Evolutionary conservation across 2,888 invertebrate genomes (phyloP).

Genomic region (Nymphalis urticae): DNA sequence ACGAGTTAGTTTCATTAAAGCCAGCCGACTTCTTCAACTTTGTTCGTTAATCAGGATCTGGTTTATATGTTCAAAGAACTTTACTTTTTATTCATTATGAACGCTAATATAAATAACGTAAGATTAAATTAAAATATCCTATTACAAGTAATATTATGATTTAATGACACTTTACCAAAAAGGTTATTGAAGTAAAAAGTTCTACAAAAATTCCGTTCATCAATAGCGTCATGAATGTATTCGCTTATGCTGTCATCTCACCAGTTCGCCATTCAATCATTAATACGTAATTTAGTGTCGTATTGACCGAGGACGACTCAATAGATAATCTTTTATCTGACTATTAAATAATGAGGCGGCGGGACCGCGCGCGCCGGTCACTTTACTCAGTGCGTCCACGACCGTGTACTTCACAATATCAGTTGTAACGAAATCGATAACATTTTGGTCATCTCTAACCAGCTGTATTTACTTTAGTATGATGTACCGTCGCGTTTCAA

Average conservation of each 20-base stretch:
- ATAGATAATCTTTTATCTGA: constrained; percentile 79
- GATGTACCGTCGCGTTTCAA: not conserved
- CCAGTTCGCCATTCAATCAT: constrained; percentile 51
- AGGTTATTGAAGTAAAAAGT: too few relatives aligned
- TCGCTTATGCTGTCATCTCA: constrained; percentile 37
- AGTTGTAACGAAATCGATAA: constrained; percentile 2
- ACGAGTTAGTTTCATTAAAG: not conserved
- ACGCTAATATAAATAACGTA: too few relatives aligned
- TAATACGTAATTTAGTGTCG: constrained; percentile 62
- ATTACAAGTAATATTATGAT: too few relatives aligned
- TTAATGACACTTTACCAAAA: too few relatives aligned
- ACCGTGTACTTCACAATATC: constrained; percentile 45
- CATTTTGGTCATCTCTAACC: not conserved
- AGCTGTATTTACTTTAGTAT: not conserved
- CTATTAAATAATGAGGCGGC: constrained; percentile 74
- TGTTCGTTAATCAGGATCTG: too few relatives aligned
- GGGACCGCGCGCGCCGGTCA: constrained; percentile 52
- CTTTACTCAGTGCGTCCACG: constrained; percentile 47
- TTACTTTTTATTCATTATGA: not conserved
- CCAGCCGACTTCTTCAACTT: too few relatives aligned
- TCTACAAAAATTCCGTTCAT: not conserved
- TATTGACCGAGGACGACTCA: constrained; percentile 72
- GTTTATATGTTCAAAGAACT: too few relatives aligned
- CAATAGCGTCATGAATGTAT: constrained; percentile 16
- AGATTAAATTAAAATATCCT: too few relatives aligned